Conservation (phyloP, 2,113 vertebrate species). For the Tapirus terrestris region DNA sequence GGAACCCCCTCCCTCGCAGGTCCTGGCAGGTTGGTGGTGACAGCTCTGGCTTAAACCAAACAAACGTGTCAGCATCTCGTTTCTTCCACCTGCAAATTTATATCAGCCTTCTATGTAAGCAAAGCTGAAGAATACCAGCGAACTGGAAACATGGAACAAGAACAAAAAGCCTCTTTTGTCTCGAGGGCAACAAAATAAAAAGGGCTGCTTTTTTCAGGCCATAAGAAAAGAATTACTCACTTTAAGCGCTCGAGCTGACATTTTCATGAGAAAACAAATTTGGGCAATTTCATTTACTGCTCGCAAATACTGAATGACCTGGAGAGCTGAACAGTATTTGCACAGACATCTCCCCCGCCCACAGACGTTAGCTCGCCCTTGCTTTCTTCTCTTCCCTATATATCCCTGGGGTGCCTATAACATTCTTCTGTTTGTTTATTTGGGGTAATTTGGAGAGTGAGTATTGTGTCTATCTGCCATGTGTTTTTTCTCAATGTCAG, state of each 20-base stretch:
- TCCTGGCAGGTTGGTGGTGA: background rate
- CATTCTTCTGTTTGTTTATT: constrained; percentile 40
- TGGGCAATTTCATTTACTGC: constrained; percentile 60
- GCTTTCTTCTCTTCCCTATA: background rate
- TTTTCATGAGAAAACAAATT: constrained; percentile 78
- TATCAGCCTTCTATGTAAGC: background rate
- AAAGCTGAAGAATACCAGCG: constrained; percentile 19
- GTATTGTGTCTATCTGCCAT: constrained; percentile 25
- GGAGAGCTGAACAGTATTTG: background rate
- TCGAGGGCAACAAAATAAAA: constrained; percentile 59
- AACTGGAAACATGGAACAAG: constrained; percentile 62
- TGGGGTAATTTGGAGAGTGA: constrained; percentile 34
- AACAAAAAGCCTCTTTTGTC: constrained; percentile 63
- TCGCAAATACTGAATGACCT: constrained; percentile 63
- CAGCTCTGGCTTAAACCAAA: background rate
- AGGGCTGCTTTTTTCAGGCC: constrained; percentile 17
- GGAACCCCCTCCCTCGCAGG: background rate
- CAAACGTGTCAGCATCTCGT: background rate
- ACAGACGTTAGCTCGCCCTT: background rate
- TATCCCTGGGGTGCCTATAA: background rate
- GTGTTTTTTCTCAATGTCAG: constrained; percentile 62
- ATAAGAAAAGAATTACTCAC: constrained; percentile 66
- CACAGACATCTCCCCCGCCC: background rate
- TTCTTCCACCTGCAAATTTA: constrained; percentile 48
- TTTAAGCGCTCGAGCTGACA: constrained; percentile 62